phyloP scores from a whole-genome alignment of 1,140 invertebrate genomes.

The Drosophila nannoptera region DNA sequence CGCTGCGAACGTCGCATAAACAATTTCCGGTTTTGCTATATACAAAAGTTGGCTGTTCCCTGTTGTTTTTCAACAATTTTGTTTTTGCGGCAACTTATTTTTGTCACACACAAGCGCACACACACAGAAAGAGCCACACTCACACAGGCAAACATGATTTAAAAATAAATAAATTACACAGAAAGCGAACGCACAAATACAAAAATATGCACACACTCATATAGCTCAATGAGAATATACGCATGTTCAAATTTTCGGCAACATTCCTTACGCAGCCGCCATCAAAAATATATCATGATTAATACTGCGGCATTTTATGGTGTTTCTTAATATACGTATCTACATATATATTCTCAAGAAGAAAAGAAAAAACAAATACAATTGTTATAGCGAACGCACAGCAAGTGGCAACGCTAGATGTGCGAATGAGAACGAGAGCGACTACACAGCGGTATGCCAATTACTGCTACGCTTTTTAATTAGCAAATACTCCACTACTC shows the following conservation, averaged over 20 bases:
- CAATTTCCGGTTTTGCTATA: constrained; percentile 69
- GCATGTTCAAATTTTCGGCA: constrained; percentile 46
- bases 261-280: constrained; percentile 52
- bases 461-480: constrained; percentile 75
- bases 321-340: constrained; percentile 31
- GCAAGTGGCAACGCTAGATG: constrained; percentile 51
- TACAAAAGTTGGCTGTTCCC: constrained; percentile 44
- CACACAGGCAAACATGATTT: constrained; percentile 56
- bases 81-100: constrained; percentile 67
- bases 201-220: constrained; percentile 15
- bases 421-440: constrained; percentile 19
- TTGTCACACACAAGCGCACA: constrained; percentile 53
- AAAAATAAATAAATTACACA: constrained; percentile 78
- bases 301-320: constrained; percentile 58
- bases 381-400: constrained; percentile 26
- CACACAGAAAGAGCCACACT: not conserved
- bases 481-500: constrained; percentile 44
- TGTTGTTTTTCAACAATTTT: constrained; percentile 65
- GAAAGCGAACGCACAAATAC: constrained; percentile 42
- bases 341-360: constrained; percentile 1
- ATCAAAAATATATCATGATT: constrained; percentile 72
- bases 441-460: constrained; percentile 61
- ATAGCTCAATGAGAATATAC: constrained; percentile 6
- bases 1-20: constrained; percentile 54
- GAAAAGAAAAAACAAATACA: constrained; percentile 18